A percentile compares a stretch with the other conserved stretches of the same genome.
Evolutionary conservation across 2,113 vertebrate genomes (phyloP).

Genomic region (Heterotilapia buettikoferi): DNA sequence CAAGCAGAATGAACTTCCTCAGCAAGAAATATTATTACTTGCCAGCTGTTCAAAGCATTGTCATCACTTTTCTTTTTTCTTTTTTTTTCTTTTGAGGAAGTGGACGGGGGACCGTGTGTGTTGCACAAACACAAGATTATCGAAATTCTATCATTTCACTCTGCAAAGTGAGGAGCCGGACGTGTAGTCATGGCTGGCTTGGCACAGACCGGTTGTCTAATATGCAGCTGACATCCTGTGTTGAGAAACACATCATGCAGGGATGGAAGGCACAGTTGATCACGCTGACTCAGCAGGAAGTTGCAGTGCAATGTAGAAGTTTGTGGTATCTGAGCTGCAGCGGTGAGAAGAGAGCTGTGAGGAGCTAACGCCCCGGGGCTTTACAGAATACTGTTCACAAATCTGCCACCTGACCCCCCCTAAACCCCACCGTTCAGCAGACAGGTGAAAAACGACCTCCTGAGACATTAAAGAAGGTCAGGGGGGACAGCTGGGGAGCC

Average conservation of each 20-base stretch:
- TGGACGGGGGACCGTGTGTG: not conserved
- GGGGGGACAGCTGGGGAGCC: not conserved
- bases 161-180: not conserved
- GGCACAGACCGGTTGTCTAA: not conserved
- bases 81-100: not conserved
- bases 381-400: not conserved
- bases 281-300: conserved; percentile 47
- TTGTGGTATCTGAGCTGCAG: not conserved
- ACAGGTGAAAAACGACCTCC: conserved; percentile 31
- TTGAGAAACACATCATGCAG: not conserved
- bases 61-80: not conserved
- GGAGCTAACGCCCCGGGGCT: not conserved
- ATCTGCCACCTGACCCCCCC: not conserved
- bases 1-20: not conserved
- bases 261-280: not conserved
- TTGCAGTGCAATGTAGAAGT: not conserved
- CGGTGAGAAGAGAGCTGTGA: not conserved
- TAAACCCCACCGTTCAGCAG: not conserved
- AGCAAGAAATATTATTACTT: not conserved
- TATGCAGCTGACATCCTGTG: conserved; percentile 29
- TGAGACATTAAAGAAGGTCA: not conserved
- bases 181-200: not conserved
- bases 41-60: not conserved
- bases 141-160: not conserved
- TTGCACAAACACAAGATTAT: conserved; percentile 9